phyloP scores from a whole-genome alignment of 2,113 vertebrate species.

The Pelusios castaneus region DNA sequence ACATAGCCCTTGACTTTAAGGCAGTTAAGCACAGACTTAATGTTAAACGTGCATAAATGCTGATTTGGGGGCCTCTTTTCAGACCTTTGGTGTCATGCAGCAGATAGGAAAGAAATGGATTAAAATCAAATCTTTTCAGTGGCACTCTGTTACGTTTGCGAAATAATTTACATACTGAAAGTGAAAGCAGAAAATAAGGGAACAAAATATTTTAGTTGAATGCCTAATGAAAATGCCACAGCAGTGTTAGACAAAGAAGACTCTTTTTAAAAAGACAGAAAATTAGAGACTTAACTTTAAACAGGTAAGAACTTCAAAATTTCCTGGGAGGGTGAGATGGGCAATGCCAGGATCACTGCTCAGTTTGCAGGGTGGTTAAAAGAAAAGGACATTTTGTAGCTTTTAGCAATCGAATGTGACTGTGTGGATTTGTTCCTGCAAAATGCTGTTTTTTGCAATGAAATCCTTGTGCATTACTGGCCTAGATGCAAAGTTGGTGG shows the following conservation, averaged over 20 bases:
- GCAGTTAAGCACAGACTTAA: neutral
- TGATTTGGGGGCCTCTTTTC: neutral
- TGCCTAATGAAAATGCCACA: rapidly evolving
- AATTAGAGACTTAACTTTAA: neutral
- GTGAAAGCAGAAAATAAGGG: conserved; percentile 41
- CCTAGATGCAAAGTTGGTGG: neutral
- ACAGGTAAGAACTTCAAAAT: neutral
- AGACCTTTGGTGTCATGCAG: neutral
- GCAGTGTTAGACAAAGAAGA: neutral
- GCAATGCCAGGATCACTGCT: neutral
- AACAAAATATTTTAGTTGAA: neutral
- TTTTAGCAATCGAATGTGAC: neutral
- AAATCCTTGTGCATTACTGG: neutral
- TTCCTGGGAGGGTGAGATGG: neutral
- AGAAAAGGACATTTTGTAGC: neutral
- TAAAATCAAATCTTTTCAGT: neutral
- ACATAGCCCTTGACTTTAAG: rapidly evolving
- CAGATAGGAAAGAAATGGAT: neutral
- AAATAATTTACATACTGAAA: conserved; percentile 16
- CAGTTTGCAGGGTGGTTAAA: neutral
- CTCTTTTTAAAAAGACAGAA: neutral
- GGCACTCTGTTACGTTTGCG: neutral
- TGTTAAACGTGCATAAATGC: neutral
- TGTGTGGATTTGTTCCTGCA: neutral
- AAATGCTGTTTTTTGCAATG: neutral